Evolutionary conservation across 1,140 invertebrate genomes (phyloP), one percentile per base, ranked within the genome.

Genomic region (Drosophila kohkoa): DNA sequence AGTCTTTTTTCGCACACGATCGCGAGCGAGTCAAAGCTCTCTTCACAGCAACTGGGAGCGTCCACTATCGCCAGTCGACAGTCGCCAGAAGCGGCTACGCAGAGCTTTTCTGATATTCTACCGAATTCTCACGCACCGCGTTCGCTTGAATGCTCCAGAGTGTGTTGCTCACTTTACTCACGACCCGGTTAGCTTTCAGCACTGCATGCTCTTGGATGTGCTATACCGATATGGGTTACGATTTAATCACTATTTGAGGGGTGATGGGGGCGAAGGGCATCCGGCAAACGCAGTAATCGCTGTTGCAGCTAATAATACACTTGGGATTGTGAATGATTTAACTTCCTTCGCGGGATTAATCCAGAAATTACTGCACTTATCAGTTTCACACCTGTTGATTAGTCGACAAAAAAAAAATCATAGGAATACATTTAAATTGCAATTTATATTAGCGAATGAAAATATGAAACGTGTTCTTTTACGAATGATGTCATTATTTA

Each of bases 1-100:
- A 91, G 75, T 90, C 81, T 71, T 89, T 62, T 81, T 64, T 25
- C 77, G 77, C 52, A 63, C 69, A 60, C 85, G 81, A 85, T 89
- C 79, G 77, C 52, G 28, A 20, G 25, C 13, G 28, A 54, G 13
- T 54, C 28, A 54, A 54, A 54, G 51, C 51, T 54, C 51, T 54
- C 51, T 38, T 8, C 35, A 38, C 10, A 7, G 48, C 8, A 28
- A 20, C 46, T 49, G 46, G 46, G 46, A 49, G 20, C 51, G 32
- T 57, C 54, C 54, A 10, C 54, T 57, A 41, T 41, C 13, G 15
- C 35, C 20, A 25, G 32, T 57, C 54, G 15, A 10, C 54, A 41
- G 20, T 41, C 13, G 15, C 35, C 11, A 20, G 11, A 35, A 6
- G 13, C 6, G 41, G n/a, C 20, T 20, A 13, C 11, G 54, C 8